These are phyloP conservation scores for human (Homo sapiens) DNA, from an alignment of 2,113 vertebrate species.

Conservation along the genomic window GRCh38 chr19:19609001-19609500, in stretches of 20 bases:
- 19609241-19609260: background rate
- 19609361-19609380: too few species aligned
- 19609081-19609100: background rate
- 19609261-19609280: background rate
- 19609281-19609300: too few species aligned
- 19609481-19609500: too few species aligned
- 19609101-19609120: background rate
- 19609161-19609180: background rate
- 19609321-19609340: too few species aligned
- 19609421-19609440: too few species aligned
- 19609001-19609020: background rate
- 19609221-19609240: background rate
- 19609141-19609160: background rate
- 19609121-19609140: background rate
- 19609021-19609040: background rate
- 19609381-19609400: too few species aligned
- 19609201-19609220: background rate
- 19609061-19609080: background rate
- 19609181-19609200: background rate
- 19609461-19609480: too few species aligned
- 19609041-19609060: background rate
- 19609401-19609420: too few species aligned
- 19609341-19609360: too few species aligned
- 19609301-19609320: too few species aligned
- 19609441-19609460: too few species aligned